Percentiles rank a stretch among this genome's conserved stretches.
phyloP scores from a whole-genome alignment of 2,113 vertebrate species.

The Nothobranchius kuhntae region DNA sequence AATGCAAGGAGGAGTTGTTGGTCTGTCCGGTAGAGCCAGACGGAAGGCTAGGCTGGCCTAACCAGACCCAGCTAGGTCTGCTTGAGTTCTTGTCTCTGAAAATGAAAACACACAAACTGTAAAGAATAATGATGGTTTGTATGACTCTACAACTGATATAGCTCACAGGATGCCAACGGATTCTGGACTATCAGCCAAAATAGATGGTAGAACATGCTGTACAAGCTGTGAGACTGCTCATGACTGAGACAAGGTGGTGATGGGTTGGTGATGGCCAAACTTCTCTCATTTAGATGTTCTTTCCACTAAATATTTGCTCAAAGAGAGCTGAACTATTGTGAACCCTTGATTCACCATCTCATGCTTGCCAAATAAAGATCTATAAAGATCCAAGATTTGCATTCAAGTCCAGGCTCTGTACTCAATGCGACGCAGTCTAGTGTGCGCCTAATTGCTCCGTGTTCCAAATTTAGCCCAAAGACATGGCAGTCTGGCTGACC shows the following conservation, averaged over 20 bases:
- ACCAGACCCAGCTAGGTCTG: slow-evolving; percentile 44
- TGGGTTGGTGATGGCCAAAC: background rate
- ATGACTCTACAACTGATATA: background rate
- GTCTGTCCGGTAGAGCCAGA: slow-evolving; percentile 35
- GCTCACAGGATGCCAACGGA: slow-evolving; percentile 1
- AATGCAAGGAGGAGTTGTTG: slow-evolving; percentile 4
- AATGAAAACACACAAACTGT: slow-evolving; percentile 19
- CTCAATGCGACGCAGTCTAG: slow-evolving; percentile 35
- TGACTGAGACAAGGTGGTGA: background rate
- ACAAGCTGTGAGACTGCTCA: slow-evolving; percentile 4
- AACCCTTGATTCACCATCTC: background rate
- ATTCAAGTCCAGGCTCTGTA: slow-evolving; percentile 2
- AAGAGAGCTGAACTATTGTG: background rate
- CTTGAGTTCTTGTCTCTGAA: slow-evolving; percentile 41
- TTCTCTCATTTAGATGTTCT: background rate
- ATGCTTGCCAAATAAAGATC: background rate
- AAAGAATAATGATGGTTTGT: slow-evolving; percentile 11
- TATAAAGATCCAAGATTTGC: background rate
- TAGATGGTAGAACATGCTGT: slow-evolving; percentile 7
- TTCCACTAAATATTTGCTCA: background rate
- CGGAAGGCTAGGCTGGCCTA: slow-evolving; percentile 44
- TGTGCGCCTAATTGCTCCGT: slow-evolving; percentile 55
- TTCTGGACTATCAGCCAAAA: background rate
- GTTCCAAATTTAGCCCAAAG: slow-evolving; percentile 70
- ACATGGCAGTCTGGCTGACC: slow-evolving; percentile 62